Conservation (phyloP, 2,888 invertebrate genomes). For the Ferrisia virgata region DNA sequence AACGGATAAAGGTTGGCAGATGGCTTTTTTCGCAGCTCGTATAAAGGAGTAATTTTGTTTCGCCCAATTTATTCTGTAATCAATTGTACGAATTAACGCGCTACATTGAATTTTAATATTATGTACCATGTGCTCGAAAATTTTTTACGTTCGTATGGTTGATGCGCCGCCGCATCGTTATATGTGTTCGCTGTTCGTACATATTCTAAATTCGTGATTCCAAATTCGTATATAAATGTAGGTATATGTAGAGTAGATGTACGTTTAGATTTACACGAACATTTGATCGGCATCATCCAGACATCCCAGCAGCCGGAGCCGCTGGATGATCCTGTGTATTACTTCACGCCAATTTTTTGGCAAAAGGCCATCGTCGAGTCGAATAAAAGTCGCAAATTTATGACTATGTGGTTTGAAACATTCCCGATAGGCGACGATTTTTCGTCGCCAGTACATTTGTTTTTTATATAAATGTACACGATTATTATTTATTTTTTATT, state of each 20-base stretch:
- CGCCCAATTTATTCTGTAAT: not conserved
- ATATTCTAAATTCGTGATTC: not conserved
- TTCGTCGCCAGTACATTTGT: slow-evolving; percentile 5
- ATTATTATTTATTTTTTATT: not conserved
- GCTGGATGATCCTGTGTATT: slow-evolving; percentile 7
- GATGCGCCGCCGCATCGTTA: not conserved
- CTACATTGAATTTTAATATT: not conserved
- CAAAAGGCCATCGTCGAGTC: not conserved
- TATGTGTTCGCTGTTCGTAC: not conserved
- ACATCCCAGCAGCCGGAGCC: not conserved
- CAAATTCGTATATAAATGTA: not conserved
- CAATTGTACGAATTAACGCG: slow-evolving; percentile 8
- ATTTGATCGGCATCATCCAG: not conserved
- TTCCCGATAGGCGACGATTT: not conserved
- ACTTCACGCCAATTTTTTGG: slow-evolving; percentile 21
- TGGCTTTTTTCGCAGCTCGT: not conserved
- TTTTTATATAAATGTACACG: not conserved
- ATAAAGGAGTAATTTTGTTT: not conserved
- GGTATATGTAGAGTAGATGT: not conserved
- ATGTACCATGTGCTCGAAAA: not conserved
- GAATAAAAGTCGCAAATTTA: slow-evolving; percentile 40
- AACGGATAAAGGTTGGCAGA: not conserved
- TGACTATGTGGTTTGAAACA: slow-evolving; percentile 32
- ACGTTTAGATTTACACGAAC: not conserved
- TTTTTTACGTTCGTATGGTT: not conserved